These are phyloP conservation scores for Drosophila elegans DNA, from an alignment of 1,140 invertebrate species.

Conservation along the genomic window DNA sequence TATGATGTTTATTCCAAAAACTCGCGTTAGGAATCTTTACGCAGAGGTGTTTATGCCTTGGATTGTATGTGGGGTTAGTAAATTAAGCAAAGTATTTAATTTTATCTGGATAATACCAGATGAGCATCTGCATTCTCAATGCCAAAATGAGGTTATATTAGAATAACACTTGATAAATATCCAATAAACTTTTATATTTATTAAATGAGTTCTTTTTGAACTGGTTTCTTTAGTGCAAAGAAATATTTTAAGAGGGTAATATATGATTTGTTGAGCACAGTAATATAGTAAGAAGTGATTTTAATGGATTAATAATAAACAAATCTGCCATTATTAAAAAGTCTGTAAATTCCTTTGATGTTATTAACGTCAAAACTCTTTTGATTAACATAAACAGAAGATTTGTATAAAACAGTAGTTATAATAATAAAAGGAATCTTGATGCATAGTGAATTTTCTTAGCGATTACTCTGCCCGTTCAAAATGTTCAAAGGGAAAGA, in stretches of 20 bases:
- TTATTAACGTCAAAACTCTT: not conserved
- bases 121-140: conserved; percentile 18
- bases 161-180: conserved; percentile 22
- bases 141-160: conserved; percentile 7
- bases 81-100: conserved; percentile 25
- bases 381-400: no score
- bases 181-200: not conserved
- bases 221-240: not conserved
- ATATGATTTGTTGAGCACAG: not conserved
- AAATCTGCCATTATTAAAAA: not conserved
- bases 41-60: not conserved
- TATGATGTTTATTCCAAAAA: not conserved
- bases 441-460: no score
- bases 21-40: not conserved
- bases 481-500: no score
- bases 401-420: no score
- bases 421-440: no score
- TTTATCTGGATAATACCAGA: conserved; percentile 24
- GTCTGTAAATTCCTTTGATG: not conserved
- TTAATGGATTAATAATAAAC: not conserved
- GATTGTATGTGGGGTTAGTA: not conserved
- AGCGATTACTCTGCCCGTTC: no score
- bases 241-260: not conserved
- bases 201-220: not conserved
- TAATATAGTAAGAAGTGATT: not conserved